A percentile compares a stretch with the other conserved stretches of the same genome.
phyloP scores from a whole-genome alignment of 2,797 vertebrate species.

The Megaceryle alcyon region DNA sequence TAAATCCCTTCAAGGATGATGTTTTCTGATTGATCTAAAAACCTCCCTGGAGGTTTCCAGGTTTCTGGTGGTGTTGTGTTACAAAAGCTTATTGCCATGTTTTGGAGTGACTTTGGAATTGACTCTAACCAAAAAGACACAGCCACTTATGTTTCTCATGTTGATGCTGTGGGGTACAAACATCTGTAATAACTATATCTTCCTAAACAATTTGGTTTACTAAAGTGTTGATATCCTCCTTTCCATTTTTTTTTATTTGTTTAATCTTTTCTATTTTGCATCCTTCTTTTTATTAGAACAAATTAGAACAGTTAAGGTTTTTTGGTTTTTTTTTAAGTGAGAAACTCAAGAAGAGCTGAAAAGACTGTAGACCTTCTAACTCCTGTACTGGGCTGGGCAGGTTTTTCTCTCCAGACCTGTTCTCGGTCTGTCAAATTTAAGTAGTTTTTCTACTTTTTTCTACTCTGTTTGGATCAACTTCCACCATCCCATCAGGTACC shows the following conservation, averaged over 20 bases:
- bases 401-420: not conserved
- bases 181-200: not conserved
- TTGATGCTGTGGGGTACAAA: not conserved
- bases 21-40: not conserved
- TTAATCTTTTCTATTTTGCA: not conserved
- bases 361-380: not conserved
- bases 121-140: not conserved
- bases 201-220: not conserved
- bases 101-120: not conserved
- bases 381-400: not conserved
- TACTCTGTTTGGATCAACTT: not conserved
- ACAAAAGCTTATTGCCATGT: not conserved
- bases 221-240: not conserved
- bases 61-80: not conserved
- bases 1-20: not conserved
- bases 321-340: not conserved
- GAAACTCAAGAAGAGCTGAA: not conserved
- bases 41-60: not conserved
- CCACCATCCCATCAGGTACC: not conserved
- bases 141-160: not conserved
- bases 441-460: not conserved
- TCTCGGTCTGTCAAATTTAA: not conserved
- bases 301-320: not conserved
- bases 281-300: not conserved
- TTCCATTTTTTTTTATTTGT: not conserved